Evolutionary conservation across 2,113 vertebrate species (phyloP).

Genomic region (Corvus hawaiiensis): DNA sequence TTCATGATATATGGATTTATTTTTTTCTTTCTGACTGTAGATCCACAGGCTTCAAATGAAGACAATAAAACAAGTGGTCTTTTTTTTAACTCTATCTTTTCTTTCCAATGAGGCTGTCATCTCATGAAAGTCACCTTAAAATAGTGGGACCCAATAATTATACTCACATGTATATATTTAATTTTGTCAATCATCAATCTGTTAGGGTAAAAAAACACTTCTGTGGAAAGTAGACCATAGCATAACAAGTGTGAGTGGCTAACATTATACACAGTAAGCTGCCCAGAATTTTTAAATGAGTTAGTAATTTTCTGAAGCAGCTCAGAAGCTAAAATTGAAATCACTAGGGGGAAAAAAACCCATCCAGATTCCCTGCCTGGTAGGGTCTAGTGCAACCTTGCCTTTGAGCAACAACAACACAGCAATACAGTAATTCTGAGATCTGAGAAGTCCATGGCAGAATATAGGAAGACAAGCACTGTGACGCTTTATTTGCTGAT

Average conservation of each 20-base stretch:
- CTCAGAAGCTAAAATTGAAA: neutral
- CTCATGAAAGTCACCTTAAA: neutral
- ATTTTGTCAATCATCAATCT: neutral
- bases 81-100: neutral
- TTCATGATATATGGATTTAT: neutral
- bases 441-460: neutral
- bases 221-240: neutral
- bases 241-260: neutral
- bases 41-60: neutral
- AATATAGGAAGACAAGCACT: neutral
- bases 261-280: neutral
- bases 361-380: neutral
- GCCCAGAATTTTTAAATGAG: neutral
- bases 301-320: neutral
- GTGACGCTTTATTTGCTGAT: neutral
- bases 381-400: neutral
- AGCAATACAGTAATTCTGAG: neutral
- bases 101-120: neutral
- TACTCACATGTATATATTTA: fast-evolving
- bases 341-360: neutral
- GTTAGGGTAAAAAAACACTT: neutral
- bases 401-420: neutral
- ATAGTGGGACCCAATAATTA: neutral
- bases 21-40: neutral
- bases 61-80: neutral